Evolutionary conservation across 2,888 invertebrate species (phyloP), one percentile per base, ranked within the genome.

Genomic region (Polyploca ridens): DNA sequence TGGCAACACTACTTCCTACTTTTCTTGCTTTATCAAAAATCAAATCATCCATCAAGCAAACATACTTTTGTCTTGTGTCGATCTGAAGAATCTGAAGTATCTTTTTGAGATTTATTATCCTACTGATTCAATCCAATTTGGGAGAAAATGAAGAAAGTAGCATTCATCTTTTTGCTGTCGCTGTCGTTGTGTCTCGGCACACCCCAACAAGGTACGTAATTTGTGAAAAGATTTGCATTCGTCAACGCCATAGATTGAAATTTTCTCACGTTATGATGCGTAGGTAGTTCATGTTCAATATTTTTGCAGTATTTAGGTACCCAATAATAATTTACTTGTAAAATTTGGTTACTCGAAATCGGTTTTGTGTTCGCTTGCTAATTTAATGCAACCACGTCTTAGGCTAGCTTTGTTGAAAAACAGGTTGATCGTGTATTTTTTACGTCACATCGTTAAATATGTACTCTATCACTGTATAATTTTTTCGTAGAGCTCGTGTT

Each of bases 111-210:
- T 58, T 33, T 33, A 14, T 19, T 41, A 41, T 16, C 38, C 41
- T 61, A 65, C 46, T 64, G 59, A 46, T 63, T 66, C 58, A 41
- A 68, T 67, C 35, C 61, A 19, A 73, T 71, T 73, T 68, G 67
- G 13, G 74, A 62, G 75, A 87, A 78, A 69, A 92, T 91, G 92
- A 90, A 91, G 82, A 86, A 83, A 82, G 82, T 90, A 69, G 82
- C 87, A 76, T 83, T 91, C 76, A 78, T 93, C 72, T 90, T 90
- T 81, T 82, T 93, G 66, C 73, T 93, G 63, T 86, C 91, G 54
- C 69, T 92, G 11, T 85, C 89, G 59, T 71, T 86, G 70, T 86
- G 90, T 74, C 72, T 89, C 64, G 86, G 88, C 76, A 75, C 78
- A 65, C 76, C 85, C 64, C 70, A 73, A 65, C 68, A 76, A 33